Base-by-base conservation (phyloP, 1,140 invertebrate species). In the Bradysia coprophila region DNA sequence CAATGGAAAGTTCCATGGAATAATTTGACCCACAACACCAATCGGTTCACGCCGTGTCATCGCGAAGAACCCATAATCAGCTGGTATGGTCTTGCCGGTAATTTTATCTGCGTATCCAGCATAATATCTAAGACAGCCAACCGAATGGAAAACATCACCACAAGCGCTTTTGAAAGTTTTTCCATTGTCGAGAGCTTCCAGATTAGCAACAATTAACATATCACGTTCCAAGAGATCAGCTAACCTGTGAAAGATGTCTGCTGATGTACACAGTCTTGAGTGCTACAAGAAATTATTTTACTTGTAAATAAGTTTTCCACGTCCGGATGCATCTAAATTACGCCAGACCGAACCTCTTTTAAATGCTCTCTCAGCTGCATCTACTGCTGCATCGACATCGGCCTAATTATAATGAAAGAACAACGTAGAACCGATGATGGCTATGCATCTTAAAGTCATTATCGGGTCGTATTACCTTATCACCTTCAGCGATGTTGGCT, bases 31-130 rank as follows among this genome's bases (percentile, higher is more conserved):
- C 38, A 84, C 83, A 13, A 92, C 81, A 32, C 89, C 89, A 34
- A 92, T 64, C 6, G 88, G 83, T 53, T 93, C 84, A 54, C 80
- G 77, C 34, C 72, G 67, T 0, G 86, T 92, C 48, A 73, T 49
- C 0, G 65, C 51, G 22, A 75, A 41, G 19, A 56, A 53, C 4
- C 49, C 52, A 20, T 23, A 34, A 38, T 43, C 36, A 41, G 76
- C 65, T 20, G 89, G 87, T 51, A 94, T 82, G 4, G 85, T 90
- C 48, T 81, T 78, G 28, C 92, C 91, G 52, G 83, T 76, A 52
- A 87, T 81, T 64, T 96, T 96, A 57, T 94, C 90, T 43, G 81
- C 76, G 73, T 78, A 91, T 28, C 91, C 91, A 49, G 87, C 91
- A 63, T 86, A 90, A 58, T 94, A 95, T 49, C 81, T 68, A 40